Conservation (phyloP, 2,888 invertebrate genomes). For the Pimpla rufipes region DNA sequence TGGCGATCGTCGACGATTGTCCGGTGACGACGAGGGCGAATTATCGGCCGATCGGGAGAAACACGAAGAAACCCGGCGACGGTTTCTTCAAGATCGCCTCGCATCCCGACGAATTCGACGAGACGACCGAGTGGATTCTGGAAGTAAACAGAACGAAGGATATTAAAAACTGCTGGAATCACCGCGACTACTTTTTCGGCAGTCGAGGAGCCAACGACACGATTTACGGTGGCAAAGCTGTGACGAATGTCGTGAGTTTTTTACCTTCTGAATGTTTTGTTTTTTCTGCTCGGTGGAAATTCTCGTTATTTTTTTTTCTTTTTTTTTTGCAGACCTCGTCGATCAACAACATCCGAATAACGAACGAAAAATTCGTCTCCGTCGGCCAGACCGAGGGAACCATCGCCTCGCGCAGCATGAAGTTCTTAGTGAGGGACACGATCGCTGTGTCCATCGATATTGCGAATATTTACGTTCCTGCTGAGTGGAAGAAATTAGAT, state of each 20-base stretch:
- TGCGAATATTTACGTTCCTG: conserved; percentile 51
- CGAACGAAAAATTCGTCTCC: conserved; percentile 71
- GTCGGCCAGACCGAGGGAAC: conserved; percentile 53
- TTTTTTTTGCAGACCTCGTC: conserved; percentile 69
- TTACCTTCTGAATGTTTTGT: too few relatives aligned
- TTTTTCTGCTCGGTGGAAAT: too few relatives aligned
- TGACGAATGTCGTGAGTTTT: conserved; percentile 70
- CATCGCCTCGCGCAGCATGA: conserved; percentile 42
- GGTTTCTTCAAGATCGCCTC: conserved; percentile 63
- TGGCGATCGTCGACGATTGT: conserved; percentile 57
- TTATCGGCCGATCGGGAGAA: conserved; percentile 49
- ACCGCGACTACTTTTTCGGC: conserved; percentile 72
- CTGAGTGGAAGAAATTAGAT: not conserved
- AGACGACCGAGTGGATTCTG: conserved; percentile 66
- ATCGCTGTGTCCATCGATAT: conserved; percentile 57
- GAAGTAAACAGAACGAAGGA: conserved; percentile 72
- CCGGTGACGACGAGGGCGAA: conserved; percentile 55
- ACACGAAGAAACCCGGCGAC: conserved; percentile 48
- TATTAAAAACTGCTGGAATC: conserved; percentile 71
- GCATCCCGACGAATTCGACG: conserved; percentile 65
- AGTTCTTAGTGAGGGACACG: conserved; percentile 42
- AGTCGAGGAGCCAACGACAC: conserved; percentile 63
- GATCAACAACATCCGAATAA: conserved; percentile 67
- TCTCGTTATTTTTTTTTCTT: not conserved
- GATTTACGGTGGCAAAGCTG: conserved; percentile 61